Conservation (phyloP, 2,888 invertebrate species). For the Patella caerulea region DNA sequence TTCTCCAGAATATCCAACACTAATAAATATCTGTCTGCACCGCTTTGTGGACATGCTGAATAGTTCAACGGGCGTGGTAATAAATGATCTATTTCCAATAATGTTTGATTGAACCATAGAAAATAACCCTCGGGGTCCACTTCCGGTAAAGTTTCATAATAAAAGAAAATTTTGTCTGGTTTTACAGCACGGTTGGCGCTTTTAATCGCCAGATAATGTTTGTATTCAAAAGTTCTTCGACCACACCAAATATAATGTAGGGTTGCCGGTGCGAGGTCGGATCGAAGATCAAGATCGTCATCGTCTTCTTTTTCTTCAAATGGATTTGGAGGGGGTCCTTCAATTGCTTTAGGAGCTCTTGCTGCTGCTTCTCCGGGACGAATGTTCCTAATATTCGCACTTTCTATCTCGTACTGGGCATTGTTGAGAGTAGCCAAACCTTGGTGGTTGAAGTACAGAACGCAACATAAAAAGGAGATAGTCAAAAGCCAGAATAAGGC, state of each 20-base stretch:
- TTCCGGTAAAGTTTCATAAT: slow-evolving; percentile 34
- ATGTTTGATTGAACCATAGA: slow-evolving; percentile 38
- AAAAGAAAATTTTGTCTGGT: slow-evolving; percentile 44
- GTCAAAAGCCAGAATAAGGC: background rate
- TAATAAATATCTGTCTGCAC: slow-evolving; percentile 37
- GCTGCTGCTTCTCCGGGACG: background rate
- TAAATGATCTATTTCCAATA: slow-evolving; percentile 34
- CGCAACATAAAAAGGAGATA: background rate
- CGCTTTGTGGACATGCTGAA: slow-evolving; percentile 30
- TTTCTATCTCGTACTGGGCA: background rate
- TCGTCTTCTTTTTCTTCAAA: slow-evolving; percentile 29
- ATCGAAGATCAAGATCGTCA: slow-evolving; percentile 31
- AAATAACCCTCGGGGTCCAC: slow-evolving; percentile 37
- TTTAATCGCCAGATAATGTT: slow-evolving; percentile 38
- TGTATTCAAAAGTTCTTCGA: slow-evolving; percentile 33
- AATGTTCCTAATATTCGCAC: background rate
- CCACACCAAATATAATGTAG: slow-evolving; percentile 43
- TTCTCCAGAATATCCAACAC: slow-evolving; percentile 36
- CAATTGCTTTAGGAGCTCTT: background rate
- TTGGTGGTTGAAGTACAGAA: background rate
- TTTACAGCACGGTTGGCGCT: slow-evolving; percentile 37
- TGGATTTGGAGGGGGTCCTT: background rate
- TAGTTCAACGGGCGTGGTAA: slow-evolving; percentile 34
- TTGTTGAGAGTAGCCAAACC: background rate
- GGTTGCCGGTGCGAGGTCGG: slow-evolving; percentile 41